Conservation (phyloP, 2,113 vertebrate species). For the Psephotus haematonotus region DNA sequence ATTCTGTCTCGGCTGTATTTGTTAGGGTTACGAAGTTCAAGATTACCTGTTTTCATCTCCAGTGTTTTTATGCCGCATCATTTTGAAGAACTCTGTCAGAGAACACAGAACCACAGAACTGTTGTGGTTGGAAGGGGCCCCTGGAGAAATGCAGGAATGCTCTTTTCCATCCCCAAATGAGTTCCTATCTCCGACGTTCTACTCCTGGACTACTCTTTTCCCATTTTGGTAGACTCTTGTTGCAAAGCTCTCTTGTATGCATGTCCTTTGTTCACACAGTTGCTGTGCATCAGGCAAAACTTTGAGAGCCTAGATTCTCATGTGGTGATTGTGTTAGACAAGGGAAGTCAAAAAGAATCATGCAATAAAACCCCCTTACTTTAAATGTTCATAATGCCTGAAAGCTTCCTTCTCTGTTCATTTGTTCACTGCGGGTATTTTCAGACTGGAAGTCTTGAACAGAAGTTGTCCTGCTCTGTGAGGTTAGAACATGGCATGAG, state of each 20-base stretch:
- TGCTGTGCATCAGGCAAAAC: not conserved
- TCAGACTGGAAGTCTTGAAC: not conserved
- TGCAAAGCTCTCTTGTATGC: not conserved
- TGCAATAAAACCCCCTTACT: not conserved
- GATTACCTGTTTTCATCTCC: not conserved
- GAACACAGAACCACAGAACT: not conserved
- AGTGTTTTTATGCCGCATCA: accelerated
- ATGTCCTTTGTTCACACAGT: not conserved
- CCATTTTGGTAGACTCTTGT: not conserved
- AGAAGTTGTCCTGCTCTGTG: not conserved
- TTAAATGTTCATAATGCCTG: not conserved
- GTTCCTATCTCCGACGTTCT: not conserved
- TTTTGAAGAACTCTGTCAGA: not conserved
- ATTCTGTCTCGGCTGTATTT: not conserved
- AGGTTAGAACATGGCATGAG: not conserved
- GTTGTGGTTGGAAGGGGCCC: not conserved
- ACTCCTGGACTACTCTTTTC: not conserved
- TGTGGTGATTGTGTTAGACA: not conserved
- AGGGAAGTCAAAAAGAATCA: not conserved
- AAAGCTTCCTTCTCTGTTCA: not conserved
- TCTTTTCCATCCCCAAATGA: not conserved
- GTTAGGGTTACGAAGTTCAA: not conserved
- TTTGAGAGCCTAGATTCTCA: not conserved
- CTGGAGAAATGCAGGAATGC: accelerated
- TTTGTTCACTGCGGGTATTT: not conserved